Base-by-base conservation (phyloP, 2,113 vertebrate genomes). In the Neolamprologus fasciatus region DNA sequence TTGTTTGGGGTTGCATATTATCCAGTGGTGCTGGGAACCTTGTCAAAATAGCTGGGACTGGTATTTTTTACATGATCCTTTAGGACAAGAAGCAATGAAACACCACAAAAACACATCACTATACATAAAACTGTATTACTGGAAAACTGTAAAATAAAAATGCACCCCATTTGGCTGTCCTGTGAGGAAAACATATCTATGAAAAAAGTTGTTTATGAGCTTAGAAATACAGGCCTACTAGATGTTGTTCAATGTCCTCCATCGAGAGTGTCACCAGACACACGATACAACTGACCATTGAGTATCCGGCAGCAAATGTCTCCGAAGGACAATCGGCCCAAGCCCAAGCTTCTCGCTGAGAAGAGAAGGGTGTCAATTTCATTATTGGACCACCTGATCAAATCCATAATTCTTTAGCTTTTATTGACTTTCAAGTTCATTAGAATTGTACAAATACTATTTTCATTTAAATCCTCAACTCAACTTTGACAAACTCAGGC, bases 371-470 rank as follows among this genome's bases (percentile, higher is more conserved):
- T 31, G 14, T 17, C 26, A 58, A 31, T 17, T 0, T 31, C 26
- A 31, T 31, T 58, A 58, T 0, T 0, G 8, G 55, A 31, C 55
- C 55, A 58, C 14, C 26, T 0, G 1, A 58, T 58, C 8, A 58
- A 58, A 58, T 58, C 1, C 55, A 58, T 58, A 31, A 31, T 58
- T 58, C 14, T 58, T 58, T 58, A 31, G 55, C 1, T 58, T 58
- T 21, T 40, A 68, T 21, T 68, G 35, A 68, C 19, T 40, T 68
- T 68, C 33, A 68, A 40, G 35, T 33, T 37, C 17, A n/a, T 66
- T 66, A 4, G 9, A 63, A 0, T 35, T 35, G 31, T 35, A 61
- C 57, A 61, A 61, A 63, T 37, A 5, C 19, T 37, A 21, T 68
- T 68, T 68, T 68, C 11, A 37, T 68, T 2, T 68, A 58, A 58